These are phyloP conservation scores for Gymnothorax javanicus DNA, from an alignment of 2,797 vertebrate genomes.

Conservation along the genomic window DNA sequence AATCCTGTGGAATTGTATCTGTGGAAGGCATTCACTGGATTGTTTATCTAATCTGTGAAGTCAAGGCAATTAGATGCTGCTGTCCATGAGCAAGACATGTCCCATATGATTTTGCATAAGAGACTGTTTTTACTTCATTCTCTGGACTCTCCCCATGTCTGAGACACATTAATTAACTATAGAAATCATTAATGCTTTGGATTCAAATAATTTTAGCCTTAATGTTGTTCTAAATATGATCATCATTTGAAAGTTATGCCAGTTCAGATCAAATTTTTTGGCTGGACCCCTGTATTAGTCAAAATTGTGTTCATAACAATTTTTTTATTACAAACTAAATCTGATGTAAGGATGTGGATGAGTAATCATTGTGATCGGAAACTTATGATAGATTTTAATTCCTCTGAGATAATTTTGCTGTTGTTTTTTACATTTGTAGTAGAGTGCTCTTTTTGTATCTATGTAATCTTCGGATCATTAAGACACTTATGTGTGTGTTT, in stretches of 20 bases:
- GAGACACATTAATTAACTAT: neutral
- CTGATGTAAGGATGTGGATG: neutral
- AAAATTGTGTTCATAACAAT: neutral
- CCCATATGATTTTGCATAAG: neutral
- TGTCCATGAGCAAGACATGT: neutral
- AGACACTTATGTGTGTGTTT: neutral
- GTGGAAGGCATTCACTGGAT: neutral
- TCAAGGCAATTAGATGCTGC: neutral
- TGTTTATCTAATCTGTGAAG: neutral
- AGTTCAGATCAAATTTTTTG: neutral
- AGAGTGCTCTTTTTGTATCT: neutral
- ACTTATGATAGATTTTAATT: slow-evolving; percentile 1
- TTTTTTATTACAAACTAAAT: neutral
- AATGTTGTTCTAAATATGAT: neutral
- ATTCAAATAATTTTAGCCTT: neutral
- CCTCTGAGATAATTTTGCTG: neutral
- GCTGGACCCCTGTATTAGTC: neutral
- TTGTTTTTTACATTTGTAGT: neutral
- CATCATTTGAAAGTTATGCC: neutral
- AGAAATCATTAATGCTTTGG: neutral
- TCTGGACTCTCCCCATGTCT: neutral
- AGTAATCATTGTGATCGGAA: neutral
- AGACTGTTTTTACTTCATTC: neutral
- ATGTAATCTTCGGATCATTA: no score
- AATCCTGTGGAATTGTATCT: neutral